Base-by-base conservation (phyloP, 1,140 invertebrate genomes). In the Brachionus calyciflorus region DNA sequence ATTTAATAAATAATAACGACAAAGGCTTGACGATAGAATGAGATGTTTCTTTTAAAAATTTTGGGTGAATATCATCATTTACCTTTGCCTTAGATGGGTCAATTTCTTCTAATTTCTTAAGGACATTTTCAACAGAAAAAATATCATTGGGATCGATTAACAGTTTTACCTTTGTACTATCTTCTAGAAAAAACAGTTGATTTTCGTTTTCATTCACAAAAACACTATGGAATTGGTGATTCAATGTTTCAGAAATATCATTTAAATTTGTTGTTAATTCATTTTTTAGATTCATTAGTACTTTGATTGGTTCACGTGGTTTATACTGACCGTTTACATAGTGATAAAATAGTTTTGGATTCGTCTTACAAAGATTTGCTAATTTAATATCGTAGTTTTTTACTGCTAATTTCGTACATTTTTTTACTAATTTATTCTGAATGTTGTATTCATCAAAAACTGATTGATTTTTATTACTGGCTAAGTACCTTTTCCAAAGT, bases 1-100 rank as follows among this genome's bases (percentile, higher is more conserved):
- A 40, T 37, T 63, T 63, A 37, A 40, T 63, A 63, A 63, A 63
- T 17, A 63, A 17, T 63, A 63, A 41, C 9, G 30, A 63, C 57
- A 63, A 63, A 3, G 57, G 30, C 37, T 37, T 17, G 12, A 30
- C 33, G 24, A 63, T 63, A 17, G 4, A 6, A n/a, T 10, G 17
- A n/a, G n/a, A 9, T 5, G 14, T 21, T 49, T 49, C 46, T 21
- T 49, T 49, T 14, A 49, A 14, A 5, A 49, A 4, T 49, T 14
- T 49, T 14, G 46, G 19, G 14, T 21, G 14, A n/a, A 49, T 5
- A 6, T 21, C 46, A 49, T 49, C 46, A 17, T n/a, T n/a, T 5
- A 4, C 46, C 19, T 4, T 21, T 21, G 46, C 46, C 14, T 49
- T 49, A 21, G 3, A 6, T 4, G 19, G 14, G 14, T 49, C 19